Percentiles rank a stretch among this genome's conserved stretches.
Evolutionary conservation across 2,888 invertebrate species (phyloP).

Genomic region (Rotaria macrura): DNA sequence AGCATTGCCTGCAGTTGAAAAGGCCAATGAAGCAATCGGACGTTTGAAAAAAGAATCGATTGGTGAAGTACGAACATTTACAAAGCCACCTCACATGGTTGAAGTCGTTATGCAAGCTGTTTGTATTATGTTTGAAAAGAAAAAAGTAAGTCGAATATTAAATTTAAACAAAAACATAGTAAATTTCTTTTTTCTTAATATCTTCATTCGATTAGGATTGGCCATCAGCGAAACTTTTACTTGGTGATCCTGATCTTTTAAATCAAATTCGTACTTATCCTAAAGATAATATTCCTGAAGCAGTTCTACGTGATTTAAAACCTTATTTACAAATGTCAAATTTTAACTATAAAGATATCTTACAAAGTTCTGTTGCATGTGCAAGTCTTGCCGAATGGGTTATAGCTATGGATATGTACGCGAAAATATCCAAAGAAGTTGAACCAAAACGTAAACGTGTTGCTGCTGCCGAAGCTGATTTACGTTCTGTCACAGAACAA

Average conservation of each 20-base stretch:
- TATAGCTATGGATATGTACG: constrained; percentile 75
- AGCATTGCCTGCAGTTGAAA: constrained; percentile 51
- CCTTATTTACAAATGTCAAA: constrained; percentile 71
- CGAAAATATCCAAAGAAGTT: constrained; percentile 72
- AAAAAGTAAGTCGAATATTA: constrained; percentile 61
- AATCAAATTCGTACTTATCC: constrained; percentile 55
- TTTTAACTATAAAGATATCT: constrained; percentile 71
- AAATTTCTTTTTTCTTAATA: no score
- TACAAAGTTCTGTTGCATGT: constrained; percentile 74
- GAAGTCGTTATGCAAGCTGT: constrained; percentile 80
- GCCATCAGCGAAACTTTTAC: constrained; percentile 25
- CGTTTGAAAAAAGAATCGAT: constrained; percentile 78
- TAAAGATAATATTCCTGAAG: constrained; percentile 72
- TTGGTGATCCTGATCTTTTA: constrained; percentile 30
- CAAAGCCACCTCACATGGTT: constrained; percentile 74
- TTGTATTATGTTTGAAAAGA: constrained; percentile 67
- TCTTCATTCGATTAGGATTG: constrained; percentile 3
- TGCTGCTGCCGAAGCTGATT: constrained; percentile 61
- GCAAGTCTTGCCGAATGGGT: constrained; percentile 85
- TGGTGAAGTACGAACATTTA: constrained; percentile 75
- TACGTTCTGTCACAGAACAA: constrained; percentile 65
- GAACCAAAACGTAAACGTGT: constrained; percentile 69
- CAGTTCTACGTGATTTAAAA: constrained; percentile 60
- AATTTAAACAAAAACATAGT: no score
- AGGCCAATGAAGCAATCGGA: constrained; percentile 58